Evolutionary conservation across 2,113 vertebrate species (phyloP).

Genomic region (Microtus richardsoni): DNA sequence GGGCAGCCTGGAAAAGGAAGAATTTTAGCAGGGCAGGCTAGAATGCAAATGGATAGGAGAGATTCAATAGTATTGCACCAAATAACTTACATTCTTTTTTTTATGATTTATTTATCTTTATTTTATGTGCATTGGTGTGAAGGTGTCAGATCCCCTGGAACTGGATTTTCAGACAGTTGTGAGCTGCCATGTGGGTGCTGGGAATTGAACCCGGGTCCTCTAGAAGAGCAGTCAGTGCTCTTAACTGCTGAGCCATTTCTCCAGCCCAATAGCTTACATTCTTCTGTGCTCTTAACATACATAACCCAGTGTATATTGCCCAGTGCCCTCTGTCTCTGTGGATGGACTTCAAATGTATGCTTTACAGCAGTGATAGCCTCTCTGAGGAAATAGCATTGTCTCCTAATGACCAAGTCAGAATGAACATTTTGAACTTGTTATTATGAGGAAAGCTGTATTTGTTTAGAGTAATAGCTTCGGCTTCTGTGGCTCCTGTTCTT

Average conservation of each 20-base stretch:
- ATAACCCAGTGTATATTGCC: not conserved
- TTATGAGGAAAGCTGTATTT: not conserved
- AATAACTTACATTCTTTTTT: not conserved
- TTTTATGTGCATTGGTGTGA: too few relatives aligned
- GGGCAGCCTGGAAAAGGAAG: not conserved
- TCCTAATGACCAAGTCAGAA: slow-evolving; percentile 4
- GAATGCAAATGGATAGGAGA: not conserved
- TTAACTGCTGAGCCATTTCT: too few relatives aligned
- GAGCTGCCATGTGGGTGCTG: too few relatives aligned
- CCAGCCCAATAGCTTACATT: not conserved
- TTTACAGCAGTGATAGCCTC: not conserved
- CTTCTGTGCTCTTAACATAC: not conserved
- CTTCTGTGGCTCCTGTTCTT: not conserved
- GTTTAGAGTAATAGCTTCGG: not conserved
- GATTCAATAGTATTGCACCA: slow-evolving; percentile 7
- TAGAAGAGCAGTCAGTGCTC: too few relatives aligned
- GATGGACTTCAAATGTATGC: not conserved
- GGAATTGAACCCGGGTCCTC: too few relatives aligned
- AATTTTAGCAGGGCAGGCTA: not conserved
- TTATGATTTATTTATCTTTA: too few relatives aligned
- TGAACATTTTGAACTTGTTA: not conserved
- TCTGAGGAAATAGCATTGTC: slow-evolving; percentile 2
- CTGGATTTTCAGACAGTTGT: too few relatives aligned
- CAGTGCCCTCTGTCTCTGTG: not conserved
- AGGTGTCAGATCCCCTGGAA: too few relatives aligned